Evolutionary conservation across 2,888 invertebrate species (phyloP).

Genomic region (Lamproptera curius): DNA sequence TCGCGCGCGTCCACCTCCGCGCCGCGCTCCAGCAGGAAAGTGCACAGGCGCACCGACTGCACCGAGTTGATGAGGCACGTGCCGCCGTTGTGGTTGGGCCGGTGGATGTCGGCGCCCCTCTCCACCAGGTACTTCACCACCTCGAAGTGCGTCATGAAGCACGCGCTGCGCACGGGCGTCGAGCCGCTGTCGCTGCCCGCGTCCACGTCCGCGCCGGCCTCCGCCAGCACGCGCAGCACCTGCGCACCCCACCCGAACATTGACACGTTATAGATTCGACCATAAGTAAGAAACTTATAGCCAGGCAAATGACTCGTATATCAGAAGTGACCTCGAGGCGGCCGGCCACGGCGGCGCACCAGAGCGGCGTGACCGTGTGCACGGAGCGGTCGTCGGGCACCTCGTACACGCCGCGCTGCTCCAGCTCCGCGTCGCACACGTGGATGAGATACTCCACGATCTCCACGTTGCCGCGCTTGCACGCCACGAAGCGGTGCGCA

Average conservation of each 20-base stretch:
- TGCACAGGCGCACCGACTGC: conserved; percentile 89
- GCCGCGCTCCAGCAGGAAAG: conserved; percentile 87
- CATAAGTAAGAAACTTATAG: no score
- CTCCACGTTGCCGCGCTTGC: conserved; percentile 88
- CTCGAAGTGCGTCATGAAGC: conserved; percentile 93
- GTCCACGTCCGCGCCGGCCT: conserved; percentile 91
- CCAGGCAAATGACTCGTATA: no score
- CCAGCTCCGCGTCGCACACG: conserved; percentile 89
- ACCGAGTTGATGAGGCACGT: conserved; percentile 96
- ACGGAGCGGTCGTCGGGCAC: conserved; percentile 86
- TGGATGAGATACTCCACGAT: conserved; percentile 91
- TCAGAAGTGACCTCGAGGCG: conserved; percentile 75
- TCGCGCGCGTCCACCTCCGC: conserved; percentile 89
- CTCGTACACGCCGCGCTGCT: conserved; percentile 91
- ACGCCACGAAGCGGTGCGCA: conserved; percentile 90
- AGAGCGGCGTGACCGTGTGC: conserved; percentile 91
- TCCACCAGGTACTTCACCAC: conserved; percentile 80
- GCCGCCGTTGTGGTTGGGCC: conserved; percentile 93
- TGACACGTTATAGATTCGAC: no score
- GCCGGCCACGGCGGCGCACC: conserved; percentile 95
- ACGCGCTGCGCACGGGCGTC: conserved; percentile 93
- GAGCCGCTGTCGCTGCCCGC: conserved; percentile 93
- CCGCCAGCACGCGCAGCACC: conserved; percentile 87
- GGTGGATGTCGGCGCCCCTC: conserved; percentile 89
- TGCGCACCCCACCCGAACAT: not conserved